phyloP scores from a whole-genome alignment of 2,888 invertebrate species.

The Drosophila glabriapex region DNA sequence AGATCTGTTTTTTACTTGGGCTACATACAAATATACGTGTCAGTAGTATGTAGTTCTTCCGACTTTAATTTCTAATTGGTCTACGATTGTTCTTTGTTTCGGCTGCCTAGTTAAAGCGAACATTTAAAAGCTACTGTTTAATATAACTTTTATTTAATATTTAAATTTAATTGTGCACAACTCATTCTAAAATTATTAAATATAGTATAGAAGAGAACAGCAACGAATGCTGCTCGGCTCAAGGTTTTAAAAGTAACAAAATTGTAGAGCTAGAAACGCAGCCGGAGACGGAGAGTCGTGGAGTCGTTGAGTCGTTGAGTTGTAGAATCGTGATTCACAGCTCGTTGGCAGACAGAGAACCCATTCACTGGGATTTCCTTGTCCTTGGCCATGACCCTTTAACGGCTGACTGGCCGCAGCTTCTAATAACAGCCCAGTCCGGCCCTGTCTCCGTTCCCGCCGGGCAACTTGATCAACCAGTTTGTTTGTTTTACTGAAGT shows the following conservation, averaged over 20 bases:
- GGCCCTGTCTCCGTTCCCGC: conserved; percentile 21
- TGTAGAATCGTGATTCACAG: conserved; percentile 64
- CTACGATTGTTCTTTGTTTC: conserved; percentile 40
- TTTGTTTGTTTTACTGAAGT: conserved; percentile 74
- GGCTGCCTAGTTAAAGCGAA: conserved; percentile 58
- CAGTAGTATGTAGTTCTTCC: conserved; percentile 61
- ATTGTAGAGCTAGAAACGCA: conserved; percentile 49
- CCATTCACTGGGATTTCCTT: conserved; percentile 81
- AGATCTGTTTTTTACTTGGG: background rate
- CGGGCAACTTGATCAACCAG: conserved; percentile 61
- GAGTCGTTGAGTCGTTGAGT: conserved; percentile 12
- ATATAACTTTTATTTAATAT: conserved; percentile 61
- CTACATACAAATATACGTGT: conserved; percentile 10
- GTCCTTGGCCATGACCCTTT: conserved; percentile 82
- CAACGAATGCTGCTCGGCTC: conserved; percentile 43
- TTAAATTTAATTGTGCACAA: conserved; percentile 70
- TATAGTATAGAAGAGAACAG: conserved; percentile 53
- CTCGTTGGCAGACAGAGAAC: conserved; percentile 37
- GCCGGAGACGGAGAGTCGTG: conserved; percentile 10
- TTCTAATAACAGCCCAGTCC: conserved; percentile 45
- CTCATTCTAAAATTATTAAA: conserved; percentile 74
- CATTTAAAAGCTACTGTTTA: conserved; percentile 39
- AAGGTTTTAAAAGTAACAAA: conserved; percentile 81
- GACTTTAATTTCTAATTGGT: conserved; percentile 39
- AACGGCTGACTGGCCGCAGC: conserved; percentile 66